Conservation (phyloP, 2,797 vertebrate genomes). For the Neosalanx taihuensis region DNA sequence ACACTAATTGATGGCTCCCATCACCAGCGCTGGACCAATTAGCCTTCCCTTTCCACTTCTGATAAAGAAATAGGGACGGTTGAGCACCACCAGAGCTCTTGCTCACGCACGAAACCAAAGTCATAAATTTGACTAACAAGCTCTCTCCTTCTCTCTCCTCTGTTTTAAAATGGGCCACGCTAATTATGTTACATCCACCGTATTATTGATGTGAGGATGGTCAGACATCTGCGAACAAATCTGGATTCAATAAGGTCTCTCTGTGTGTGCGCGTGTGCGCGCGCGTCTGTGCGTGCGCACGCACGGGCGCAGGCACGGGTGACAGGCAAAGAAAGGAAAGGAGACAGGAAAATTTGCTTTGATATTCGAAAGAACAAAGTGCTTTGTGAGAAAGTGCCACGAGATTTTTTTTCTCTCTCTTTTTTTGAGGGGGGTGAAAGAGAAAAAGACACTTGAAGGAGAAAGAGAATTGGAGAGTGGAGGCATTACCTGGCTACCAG, state of each 20-base stretch:
- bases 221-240: constrained; percentile 56
- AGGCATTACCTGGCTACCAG: constrained; percentile 56
- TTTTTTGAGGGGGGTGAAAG: constrained; percentile 23
- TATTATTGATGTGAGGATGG: constrained; percentile 64
- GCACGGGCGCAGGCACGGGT: constrained; percentile 12
- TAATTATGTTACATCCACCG: constrained; percentile 71
- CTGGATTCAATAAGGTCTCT: constrained; percentile 58
- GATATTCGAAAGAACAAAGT: constrained; percentile 47
- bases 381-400: constrained; percentile 47
- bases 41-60: constrained; percentile 71
- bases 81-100: constrained; percentile 66
- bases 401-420: constrained; percentile 5
- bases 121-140: constrained; percentile 79
- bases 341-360: constrained; percentile 42
- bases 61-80: constrained; percentile 73
- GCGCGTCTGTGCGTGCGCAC: constrained; percentile 14
- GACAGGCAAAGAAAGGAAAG: constrained; percentile 18
- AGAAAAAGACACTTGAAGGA: constrained; percentile 46
- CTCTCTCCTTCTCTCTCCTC: constrained; percentile 58
- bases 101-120: constrained; percentile 68
- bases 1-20: constrained; percentile 79
- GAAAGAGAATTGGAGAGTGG: constrained; percentile 46
- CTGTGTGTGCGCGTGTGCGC: constrained; percentile 9
- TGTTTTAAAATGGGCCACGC: constrained; percentile 56
- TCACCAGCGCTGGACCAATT: constrained; percentile 75